phyloP scores from a whole-genome alignment of 2,797 vertebrate species.

The Danio jaintianensis region DNA sequence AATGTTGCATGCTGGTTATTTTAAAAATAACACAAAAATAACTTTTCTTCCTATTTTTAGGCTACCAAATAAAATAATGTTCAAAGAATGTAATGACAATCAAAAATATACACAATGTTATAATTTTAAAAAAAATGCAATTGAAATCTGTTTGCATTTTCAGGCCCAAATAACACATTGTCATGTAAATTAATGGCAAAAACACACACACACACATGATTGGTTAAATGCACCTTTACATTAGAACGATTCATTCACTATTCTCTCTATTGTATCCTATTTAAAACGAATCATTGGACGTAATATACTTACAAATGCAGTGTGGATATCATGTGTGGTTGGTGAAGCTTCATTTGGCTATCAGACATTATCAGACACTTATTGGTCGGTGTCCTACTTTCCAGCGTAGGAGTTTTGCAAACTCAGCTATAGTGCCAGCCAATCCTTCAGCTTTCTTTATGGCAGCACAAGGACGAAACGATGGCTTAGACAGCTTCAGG shows the following conservation, averaged over 20 bases:
- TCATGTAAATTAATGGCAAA: too few relatives aligned
- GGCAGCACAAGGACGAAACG: conserved; percentile 77
- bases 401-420: conserved; percentile 60
- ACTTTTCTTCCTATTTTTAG: too few relatives aligned
- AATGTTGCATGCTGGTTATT: too few relatives aligned
- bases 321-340: background rate
- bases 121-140: too few relatives aligned
- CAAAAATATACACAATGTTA: too few relatives aligned
- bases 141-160: too few relatives aligned
- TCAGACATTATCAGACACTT: conserved; percentile 36
- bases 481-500: conserved; percentile 79
- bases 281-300: background rate
- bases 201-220: too few relatives aligned
- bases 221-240: too few relatives aligned
- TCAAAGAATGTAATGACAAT: too few relatives aligned
- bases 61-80: too few relatives aligned
- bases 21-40: too few relatives aligned
- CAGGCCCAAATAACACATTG: too few relatives aligned
- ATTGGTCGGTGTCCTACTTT: conserved; percentile 56
- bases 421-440: conserved; percentile 60
- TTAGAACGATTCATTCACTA: background rate
- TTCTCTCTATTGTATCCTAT: background rate
- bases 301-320: background rate
- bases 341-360: background rate
- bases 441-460: conserved; percentile 65